Percentiles rank a stretch among this genome's conserved stretches.
Conservation (phyloP, 2,888 invertebrate species). For the Rambutsinella grinnellia region DNA sequence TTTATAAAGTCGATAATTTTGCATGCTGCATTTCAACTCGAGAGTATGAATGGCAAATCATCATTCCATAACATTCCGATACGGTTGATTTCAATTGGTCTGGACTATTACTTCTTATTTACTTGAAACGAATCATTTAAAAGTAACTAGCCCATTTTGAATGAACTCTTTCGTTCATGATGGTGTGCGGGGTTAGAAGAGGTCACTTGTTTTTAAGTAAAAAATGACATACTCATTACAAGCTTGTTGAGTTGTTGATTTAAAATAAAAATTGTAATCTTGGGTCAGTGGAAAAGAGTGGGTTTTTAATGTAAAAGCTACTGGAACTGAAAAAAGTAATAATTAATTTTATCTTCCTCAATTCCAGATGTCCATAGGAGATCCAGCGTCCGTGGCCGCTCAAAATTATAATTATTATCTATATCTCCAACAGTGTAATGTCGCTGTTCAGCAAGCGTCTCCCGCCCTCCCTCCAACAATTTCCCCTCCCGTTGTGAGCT, state of each 20-base stretch:
- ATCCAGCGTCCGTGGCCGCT: slow-evolving; percentile 59
- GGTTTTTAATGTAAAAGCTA: no score
- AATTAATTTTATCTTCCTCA: not conserved
- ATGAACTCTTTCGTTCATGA: slow-evolving; percentile 38
- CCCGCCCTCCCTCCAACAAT: slow-evolving; percentile 58
- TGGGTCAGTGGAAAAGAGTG: no score
- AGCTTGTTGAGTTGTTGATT: slow-evolving; percentile 11
- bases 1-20: not conserved
- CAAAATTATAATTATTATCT: slow-evolving; percentile 76
- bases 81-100: no score
- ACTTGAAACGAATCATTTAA: slow-evolving; percentile 25
- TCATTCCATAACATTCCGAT: not conserved
- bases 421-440: slow-evolving; percentile 74
- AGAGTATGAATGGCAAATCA: not conserved
- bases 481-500: slow-evolving; percentile 48
- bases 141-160: no score
- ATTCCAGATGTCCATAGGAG: slow-evolving; percentile 57
- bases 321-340: no score
- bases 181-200: slow-evolving; percentile 35
- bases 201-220: not conserved
- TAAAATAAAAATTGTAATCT: no score
- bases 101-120: not conserved
- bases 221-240: slow-evolving; percentile 10
- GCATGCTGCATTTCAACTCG: slow-evolving; percentile 33
- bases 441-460: slow-evolving; percentile 67